Conservation (phyloP, 1,140 invertebrate genomes). For the Homarus americanus region DNA sequence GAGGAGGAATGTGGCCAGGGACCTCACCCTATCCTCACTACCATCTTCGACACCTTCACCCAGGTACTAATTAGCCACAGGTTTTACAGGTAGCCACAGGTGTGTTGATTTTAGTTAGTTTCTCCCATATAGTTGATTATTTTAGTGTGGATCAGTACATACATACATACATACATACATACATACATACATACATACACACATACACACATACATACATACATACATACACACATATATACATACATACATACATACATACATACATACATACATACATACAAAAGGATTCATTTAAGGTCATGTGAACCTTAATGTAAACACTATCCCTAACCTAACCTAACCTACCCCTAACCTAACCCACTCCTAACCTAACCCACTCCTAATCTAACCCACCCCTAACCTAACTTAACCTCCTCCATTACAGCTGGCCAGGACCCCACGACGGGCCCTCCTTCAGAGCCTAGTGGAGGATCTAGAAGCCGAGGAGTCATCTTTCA, state of each 20-base stretch:
- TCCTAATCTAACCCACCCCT: background rate
- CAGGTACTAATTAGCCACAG: conserved; percentile 31
- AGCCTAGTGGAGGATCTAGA: conserved; percentile 78
- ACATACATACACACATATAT: too few species aligned
- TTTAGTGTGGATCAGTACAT: too few species aligned
- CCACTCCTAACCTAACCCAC: too few species aligned
- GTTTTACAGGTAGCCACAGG: too few species aligned
- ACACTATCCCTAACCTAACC: too few species aligned
- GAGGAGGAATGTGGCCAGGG: conserved; percentile 76
- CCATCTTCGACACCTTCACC: conserved; percentile 64
- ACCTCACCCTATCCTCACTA: conserved; percentile 54
- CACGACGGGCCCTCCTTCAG: conserved; percentile 78
- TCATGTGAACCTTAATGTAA: background rate
- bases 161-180: too few species aligned
- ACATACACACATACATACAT: background rate
- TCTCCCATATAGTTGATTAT: too few species aligned
- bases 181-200: background rate
- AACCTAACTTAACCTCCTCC: background rate
- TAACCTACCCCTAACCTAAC: too few species aligned
- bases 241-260: too few species aligned
- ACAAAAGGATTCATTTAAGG: background rate
- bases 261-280: background rate
- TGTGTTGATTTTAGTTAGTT: too few species aligned
- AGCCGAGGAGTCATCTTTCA: conserved; percentile 49
- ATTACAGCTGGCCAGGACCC: conserved; percentile 79